phyloP scores from a whole-genome alignment of 2,797 vertebrate genomes.

The Helostoma temminkii region DNA sequence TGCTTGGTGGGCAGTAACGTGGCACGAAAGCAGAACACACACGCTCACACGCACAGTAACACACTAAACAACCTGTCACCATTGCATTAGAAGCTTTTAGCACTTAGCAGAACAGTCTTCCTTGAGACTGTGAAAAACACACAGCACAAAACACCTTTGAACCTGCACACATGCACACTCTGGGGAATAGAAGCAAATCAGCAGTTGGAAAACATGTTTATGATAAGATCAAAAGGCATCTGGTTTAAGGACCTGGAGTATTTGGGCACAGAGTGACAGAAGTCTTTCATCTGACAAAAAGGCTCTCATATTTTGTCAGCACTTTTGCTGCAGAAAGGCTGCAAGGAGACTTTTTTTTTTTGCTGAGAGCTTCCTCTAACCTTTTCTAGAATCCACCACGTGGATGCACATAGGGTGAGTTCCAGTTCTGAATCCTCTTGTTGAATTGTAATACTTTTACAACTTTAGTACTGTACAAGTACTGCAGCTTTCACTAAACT shows the following conservation, averaged over 20 bases:
- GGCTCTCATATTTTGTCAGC: not conserved
- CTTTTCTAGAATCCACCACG: not conserved
- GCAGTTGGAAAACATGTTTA: constrained; percentile 21
- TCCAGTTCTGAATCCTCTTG: not conserved
- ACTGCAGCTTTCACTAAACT: too few species aligned
- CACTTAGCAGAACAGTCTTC: constrained; percentile 47
- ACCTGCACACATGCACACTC: not conserved
- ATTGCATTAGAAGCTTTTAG: constrained; percentile 68
- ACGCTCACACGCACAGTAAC: constrained; percentile 18
- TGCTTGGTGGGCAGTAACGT: constrained; percentile 44
- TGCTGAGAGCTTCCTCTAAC: not conserved
- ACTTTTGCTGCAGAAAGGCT: not conserved
- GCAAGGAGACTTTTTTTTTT: not conserved
- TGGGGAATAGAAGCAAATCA: constrained; percentile 14
- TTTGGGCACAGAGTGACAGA: not conserved
- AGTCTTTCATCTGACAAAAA: not conserved
- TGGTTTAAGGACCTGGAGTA: constrained; percentile 3
- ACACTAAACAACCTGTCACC: constrained; percentile 50
- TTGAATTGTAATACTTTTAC: too few species aligned
- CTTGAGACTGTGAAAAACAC: constrained; percentile 49
- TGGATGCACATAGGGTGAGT: not conserved
- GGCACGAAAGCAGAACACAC: constrained; percentile 13
- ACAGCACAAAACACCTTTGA: not conserved
- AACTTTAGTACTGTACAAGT: too few species aligned
- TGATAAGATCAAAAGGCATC: constrained; percentile 26